Evolutionary conservation across 2,888 invertebrate species (phyloP), one percentile per base, ranked within the genome.

Genomic region (Diarsia rubi): DNA sequence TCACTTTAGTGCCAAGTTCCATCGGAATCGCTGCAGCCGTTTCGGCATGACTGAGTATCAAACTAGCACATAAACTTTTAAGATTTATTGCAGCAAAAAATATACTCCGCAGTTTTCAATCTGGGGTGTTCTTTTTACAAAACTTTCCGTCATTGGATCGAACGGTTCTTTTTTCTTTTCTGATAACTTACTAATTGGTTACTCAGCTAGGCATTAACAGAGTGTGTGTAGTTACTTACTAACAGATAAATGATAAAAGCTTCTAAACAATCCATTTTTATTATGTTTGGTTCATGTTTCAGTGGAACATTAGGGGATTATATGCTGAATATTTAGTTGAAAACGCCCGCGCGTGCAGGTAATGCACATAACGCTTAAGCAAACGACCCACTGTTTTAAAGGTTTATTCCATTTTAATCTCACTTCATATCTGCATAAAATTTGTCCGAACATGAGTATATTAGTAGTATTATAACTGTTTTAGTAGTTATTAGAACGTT

Each of bases 321-420:
- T 75, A 86, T 73, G 71, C 79, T 84, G 73, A 85, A 86, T 86
- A 86, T 86, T 86, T 75, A 83, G 83, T 75, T 84, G 89, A 86
- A 88, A 87, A 81, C 79, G 84, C 83, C 75, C 79, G 75, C 85
- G 89, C 85, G 87, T 92, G 91, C 93, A 93, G 92, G 93, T 94
- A 94, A 94, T 93, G 93, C 93, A 89, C 86, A 90, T 88, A 90
- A 89, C 93, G 92, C 90, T 94, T 94, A 94, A 89, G 93, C 91
- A 92, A 93, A 94, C 92, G 93, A 93, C 90, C 90, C 80, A 82
- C 85, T 88, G 88, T 91, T 88, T 91, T 88, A 89, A 87, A 88
- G 86, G 88, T 89, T 90, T 90, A 88, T 89, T 90, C 89, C 91
- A 88, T 89, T 88, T 88, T 86, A 83, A 82, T 76, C 74, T 69